These are phyloP conservation scores for Premnoplex brunnescens DNA, from an alignment of 2,797 vertebrate genomes.

Conservation along the genomic window DNA sequence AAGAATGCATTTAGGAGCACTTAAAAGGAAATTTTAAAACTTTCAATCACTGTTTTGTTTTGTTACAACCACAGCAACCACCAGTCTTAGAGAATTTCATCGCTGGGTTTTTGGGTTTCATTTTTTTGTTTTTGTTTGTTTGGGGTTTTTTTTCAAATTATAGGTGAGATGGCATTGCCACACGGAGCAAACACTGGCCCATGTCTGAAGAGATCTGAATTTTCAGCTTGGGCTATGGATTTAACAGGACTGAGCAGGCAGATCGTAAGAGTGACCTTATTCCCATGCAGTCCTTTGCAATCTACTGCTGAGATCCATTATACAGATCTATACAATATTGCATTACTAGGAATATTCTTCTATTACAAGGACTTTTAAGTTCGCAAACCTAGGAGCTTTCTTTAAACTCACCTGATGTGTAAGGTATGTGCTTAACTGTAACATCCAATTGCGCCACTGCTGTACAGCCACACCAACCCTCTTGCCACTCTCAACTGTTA, in stretches of 20 bases:
- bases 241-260: neutral
- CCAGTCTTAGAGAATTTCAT: neutral
- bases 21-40: neutral
- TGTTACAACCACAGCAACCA: neutral
- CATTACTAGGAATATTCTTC: neutral
- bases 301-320: neutral
- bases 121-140: neutral
- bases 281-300: neutral
- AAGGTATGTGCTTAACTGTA: slow-evolving; percentile 96
- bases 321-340: neutral
- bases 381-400: neutral
- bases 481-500: slow-evolving; percentile 92
- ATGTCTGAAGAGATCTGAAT: neutral
- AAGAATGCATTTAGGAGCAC: neutral
- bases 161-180: neutral
- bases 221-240: neutral
- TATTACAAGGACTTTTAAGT: neutral
- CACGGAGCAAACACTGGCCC: neutral
- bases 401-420: slow-evolving; percentile 82
- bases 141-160: neutral
- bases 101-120: neutral
- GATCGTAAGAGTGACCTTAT: neutral
- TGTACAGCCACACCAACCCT: slow-evolving; percentile 95
- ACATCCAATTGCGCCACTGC: slow-evolving; percentile 99
- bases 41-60: neutral